Base-by-base conservation (phyloP, 2,888 invertebrate species). In the Leptinotarsa haldemani region DNA sequence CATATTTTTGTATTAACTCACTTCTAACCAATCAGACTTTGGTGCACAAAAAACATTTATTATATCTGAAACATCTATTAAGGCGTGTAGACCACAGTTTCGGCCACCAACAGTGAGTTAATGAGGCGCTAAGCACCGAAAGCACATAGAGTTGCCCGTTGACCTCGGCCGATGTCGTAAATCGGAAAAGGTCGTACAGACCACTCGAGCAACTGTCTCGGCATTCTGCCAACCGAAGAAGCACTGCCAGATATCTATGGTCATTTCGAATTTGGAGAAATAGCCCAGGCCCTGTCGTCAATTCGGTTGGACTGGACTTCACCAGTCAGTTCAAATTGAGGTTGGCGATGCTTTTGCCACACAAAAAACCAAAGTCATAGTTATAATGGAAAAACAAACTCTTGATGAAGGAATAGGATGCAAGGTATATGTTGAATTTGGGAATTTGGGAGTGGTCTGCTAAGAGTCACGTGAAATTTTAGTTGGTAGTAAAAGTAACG, bases 141-240 rank as follows among this genome's bases (percentile, higher is more conserved):
- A 72, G 72, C 75, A 74, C 74, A 71, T 65, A 80, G 75, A 69
- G 76, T 70, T 65, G 74, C 74, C 75, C 81, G 83, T 82, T 84
- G 82, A 84, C 82, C 83, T 80, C 82, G 77, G 74, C 78, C 71
- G 73, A 72, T 76, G 78, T 80, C 82, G 81, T 84, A 84, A 83
- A 84, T 84, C 79, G 79, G 74, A 75, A 78, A 61, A 69, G 64
- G 65, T 67, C 63, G 46, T 64, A 30, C 53, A 70, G 65, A 65
- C 65, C 68, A 69, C 56, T 68, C 46, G 46, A 65, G 50, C 66
- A 50, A 66, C 50, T 53, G 68, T 68, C 56, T 68, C 56, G 68
- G 68, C 68, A 58, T 9, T 4, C 46, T 56, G 68, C 68, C 68
- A 68, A 40, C 25, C n/a, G 61, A 61, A 61, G 25, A 61, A 61